Conservation (phyloP, 2,797 vertebrate species). For the Anguilla anguilla region DNA sequence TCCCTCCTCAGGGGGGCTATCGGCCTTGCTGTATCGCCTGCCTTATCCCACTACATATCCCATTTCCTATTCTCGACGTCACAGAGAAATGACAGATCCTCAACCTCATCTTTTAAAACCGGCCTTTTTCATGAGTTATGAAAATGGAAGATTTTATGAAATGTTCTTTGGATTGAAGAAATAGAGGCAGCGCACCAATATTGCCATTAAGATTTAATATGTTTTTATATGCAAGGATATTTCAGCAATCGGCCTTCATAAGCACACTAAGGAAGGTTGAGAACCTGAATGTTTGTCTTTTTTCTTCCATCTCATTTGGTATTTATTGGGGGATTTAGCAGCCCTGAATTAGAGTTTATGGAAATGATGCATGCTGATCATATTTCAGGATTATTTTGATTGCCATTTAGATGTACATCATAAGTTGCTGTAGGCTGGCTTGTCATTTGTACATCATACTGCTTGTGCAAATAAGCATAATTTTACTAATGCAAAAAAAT, state of each 20-base stretch:
- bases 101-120: not conserved
- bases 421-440: not conserved
- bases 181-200: not conserved
- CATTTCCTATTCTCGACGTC: not conserved
- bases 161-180: not conserved
- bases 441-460: not conserved
- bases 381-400: not conserved
- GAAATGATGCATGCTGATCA: not conserved
- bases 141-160: slow-evolving; percentile 7
- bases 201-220: not conserved
- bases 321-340: not conserved
- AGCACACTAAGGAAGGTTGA: not conserved
- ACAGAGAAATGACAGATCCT: not conserved
- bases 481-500: not conserved
- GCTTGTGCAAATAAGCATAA: not conserved
- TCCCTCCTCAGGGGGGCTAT: not conserved
- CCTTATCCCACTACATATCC: not conserved
- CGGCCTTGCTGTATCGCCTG: not conserved
- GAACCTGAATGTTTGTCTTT: not conserved
- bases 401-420: not conserved
- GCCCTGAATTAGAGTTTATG: not conserved
- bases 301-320: not conserved
- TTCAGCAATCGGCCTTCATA: not conserved
- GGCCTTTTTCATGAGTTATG: not conserved
- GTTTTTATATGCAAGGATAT: not conserved